These are phyloP conservation scores for Enteromius argenteus DNA, from an alignment of 2,797 vertebrate genomes.

Conservation along the genomic window DNA sequence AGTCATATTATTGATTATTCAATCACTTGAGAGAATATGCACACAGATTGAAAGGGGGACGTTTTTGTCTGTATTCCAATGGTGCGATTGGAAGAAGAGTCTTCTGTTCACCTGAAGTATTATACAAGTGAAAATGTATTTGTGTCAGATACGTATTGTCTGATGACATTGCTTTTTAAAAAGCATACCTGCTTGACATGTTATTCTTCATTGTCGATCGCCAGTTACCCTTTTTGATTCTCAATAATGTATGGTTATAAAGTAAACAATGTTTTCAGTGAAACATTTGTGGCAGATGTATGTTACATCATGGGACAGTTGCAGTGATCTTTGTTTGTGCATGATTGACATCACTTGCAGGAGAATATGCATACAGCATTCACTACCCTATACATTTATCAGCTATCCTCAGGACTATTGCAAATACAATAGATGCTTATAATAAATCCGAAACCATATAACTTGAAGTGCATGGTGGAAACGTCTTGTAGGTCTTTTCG, in stretches of 20 bases:
- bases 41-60: slow-evolving; percentile 34
- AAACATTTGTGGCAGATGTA: slow-evolving; percentile 24
- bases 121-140: slow-evolving; percentile 51
- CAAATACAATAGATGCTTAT: slow-evolving; percentile 10
- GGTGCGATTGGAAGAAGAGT: slow-evolving; percentile 42
- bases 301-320: slow-evolving; percentile 20
- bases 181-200: slow-evolving; percentile 47
- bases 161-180: slow-evolving; percentile 35
- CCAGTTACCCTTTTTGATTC: slow-evolving; percentile 41
- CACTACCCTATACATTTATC: not conserved
- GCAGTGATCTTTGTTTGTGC: slow-evolving; percentile 29
- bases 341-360: slow-evolving; percentile 34
- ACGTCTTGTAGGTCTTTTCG: not conserved
- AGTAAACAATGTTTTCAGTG: slow-evolving; percentile 49
- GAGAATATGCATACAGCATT: not conserved
- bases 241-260: slow-evolving; percentile 46
- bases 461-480: not conserved
- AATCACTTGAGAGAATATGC: slow-evolving; percentile 53
- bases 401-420: not conserved
- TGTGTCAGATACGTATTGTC: slow-evolving; percentile 47
- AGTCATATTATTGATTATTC: slow-evolving; percentile 49
- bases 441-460: slow-evolving; percentile 23
- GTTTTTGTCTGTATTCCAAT: slow-evolving; percentile 40
- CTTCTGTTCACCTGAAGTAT: slow-evolving; percentile 52
- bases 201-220: slow-evolving; percentile 38